Conservation (phyloP, 2,797 vertebrate species). For the Syngnathus acus region DNA sequence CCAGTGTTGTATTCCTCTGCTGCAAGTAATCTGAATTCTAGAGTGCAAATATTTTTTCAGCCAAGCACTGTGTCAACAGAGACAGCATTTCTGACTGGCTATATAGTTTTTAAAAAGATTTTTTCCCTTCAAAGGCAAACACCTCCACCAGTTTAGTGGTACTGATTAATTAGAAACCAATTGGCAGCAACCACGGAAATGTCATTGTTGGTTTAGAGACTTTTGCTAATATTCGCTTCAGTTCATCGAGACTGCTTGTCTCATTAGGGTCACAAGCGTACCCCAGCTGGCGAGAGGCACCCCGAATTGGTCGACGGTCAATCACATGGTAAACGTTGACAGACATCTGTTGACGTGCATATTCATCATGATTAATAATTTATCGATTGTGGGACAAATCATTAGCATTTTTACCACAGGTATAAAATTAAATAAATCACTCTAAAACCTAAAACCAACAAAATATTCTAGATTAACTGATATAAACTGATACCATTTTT, state of each 20-base stretch:
- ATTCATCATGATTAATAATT: background rate
- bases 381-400: background rate
- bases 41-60: constrained; percentile 66
- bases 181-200: constrained; percentile 33
- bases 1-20: constrained; percentile 51
- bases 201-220: constrained; percentile 25
- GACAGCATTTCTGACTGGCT: constrained; percentile 54
- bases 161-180: constrained; percentile 51
- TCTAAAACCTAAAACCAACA: background rate
- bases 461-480: background rate
- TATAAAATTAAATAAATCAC: background rate
- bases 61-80: constrained; percentile 67
- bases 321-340: background rate
- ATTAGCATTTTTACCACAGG: background rate
- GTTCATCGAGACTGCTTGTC: background rate
- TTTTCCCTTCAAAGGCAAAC: constrained; percentile 60
- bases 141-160: constrained; percentile 53
- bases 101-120: constrained; percentile 54
- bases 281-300: no score
- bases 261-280: background rate
- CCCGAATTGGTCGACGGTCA: no score
- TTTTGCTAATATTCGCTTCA: constrained; percentile 18
- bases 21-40: constrained; percentile 47
- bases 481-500: background rate
- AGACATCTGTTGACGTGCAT: background rate